Percentiles rank a stretch among this genome's conserved stretches.
These are phyloP conservation scores for Oceanodroma leucorhoa DNA, from an alignment of 2,797 vertebrate genomes.

Conservation along the genomic window DNA sequence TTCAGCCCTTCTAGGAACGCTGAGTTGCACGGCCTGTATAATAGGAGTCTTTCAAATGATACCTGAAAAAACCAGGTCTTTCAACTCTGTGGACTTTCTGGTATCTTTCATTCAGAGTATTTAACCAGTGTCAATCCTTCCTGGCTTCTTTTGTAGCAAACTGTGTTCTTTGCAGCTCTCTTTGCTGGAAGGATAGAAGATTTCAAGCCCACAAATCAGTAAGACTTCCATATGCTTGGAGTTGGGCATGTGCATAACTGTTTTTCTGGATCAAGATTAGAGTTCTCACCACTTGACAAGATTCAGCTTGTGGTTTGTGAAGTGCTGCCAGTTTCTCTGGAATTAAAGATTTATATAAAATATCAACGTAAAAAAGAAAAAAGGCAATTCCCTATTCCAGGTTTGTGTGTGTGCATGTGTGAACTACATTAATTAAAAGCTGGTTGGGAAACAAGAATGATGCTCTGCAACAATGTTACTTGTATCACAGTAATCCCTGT, in stretches of 20 bases:
- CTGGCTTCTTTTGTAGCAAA: not conserved
- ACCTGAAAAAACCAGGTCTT: not conserved
- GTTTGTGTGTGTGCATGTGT: not conserved
- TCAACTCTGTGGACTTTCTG: not conserved
- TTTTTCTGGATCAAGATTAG: conserved; percentile 19
- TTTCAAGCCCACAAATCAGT: not conserved
- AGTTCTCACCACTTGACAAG: conserved; percentile 11
- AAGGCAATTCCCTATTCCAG: not conserved
- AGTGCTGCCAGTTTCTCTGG: not conserved
- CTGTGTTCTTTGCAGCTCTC: not conserved
- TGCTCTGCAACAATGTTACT: not conserved
- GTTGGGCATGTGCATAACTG: not conserved
- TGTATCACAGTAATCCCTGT: not conserved
- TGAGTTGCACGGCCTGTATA: not conserved
- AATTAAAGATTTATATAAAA: conserved; percentile 3
- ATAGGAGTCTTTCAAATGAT: not conserved
- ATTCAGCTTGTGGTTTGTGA: conserved; percentile 19
- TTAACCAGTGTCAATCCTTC: not conserved
- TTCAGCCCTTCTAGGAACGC: not conserved
- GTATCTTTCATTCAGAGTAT: not conserved
- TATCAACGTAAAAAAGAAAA: not conserved
- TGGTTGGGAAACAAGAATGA: not conserved
- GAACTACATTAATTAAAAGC: not conserved
- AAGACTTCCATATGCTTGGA: not conserved
- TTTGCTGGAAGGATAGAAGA: not conserved